Evolutionary conservation across 1,140 invertebrate genomes (phyloP), one percentile per base, ranked within the genome.

Genomic region (Pseudomyrmex flavicornis): DNA sequence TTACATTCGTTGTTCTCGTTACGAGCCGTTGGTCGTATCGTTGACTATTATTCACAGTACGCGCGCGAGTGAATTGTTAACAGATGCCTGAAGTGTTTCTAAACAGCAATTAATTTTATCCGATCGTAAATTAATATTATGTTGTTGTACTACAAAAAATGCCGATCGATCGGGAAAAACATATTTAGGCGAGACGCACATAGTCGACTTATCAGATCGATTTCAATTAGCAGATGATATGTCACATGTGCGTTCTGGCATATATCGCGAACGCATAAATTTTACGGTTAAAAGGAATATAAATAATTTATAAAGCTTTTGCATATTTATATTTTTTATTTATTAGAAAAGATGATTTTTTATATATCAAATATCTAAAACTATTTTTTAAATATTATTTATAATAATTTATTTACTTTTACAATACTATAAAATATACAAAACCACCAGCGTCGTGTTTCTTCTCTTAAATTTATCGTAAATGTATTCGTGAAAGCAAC

Each of bases 161-260:
- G 35, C 5, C 5, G 52, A 17, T 56, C 15, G 22, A 77, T 46
- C 35, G 54, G 48, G 5, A 69, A 12, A 44, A 12, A 44, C 10
- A n/a, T 10, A 46, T 17, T 54, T 58, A 22, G 15, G 22, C 46
- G 9, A 10, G 4, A 68, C 17, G 13, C 20, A 13, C 59, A 10
- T 10, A 44, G 35, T 35, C 76, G 20, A 70, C 13, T 35, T 61
- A 8, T 72, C 54, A 22, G 20, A 20, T 70, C 12, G 44, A 2
- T 72, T 79, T 72, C 72, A 79, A 80, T 80, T 48, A 17, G 15
- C 65, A 61, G 66, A 56, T 80, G 56, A 80, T 26, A 65, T 68
- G 15, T 12, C 17, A 20, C 13, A 59, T 54, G 1, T 65, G 35
- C 56, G 20, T 52, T 26, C 17, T 79, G 74, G 48, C 82, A 62